Percentiles rank a stretch among this genome's conserved stretches.
These are phyloP conservation scores for Atherinomorus stipes DNA, from an alignment of 2,113 vertebrate species.

Conservation along the genomic window DNA sequence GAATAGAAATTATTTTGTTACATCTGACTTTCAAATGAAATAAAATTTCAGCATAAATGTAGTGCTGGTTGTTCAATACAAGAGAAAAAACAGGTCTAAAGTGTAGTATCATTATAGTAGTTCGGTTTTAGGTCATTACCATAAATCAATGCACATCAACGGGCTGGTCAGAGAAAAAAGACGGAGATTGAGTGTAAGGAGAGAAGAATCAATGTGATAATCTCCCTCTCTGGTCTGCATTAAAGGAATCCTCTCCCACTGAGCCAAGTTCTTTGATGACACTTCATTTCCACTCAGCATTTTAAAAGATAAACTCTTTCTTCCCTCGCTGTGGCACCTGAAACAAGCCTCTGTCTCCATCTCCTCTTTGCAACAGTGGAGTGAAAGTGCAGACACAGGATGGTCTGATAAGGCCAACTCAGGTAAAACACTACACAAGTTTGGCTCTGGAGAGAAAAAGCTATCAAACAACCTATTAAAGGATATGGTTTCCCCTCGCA, in stretches of 20 bases:
- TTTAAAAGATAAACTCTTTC: conserved; percentile 57
- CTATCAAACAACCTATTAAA: conserved; percentile 69
- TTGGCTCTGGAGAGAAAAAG: conserved; percentile 39
- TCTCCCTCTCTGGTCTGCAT: conserved; percentile 33
- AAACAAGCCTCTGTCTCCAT: conserved; percentile 29
- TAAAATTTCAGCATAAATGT: not conserved
- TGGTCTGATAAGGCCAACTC: conserved; percentile 61
- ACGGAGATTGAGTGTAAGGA: conserved; percentile 36
- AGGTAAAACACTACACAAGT: conserved; percentile 66
- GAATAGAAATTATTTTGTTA: no score
- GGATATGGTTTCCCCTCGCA: conserved; percentile 60
- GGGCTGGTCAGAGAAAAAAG: conserved; percentile 15
- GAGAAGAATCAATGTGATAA: conserved; percentile 64
- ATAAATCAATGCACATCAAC: conserved; percentile 48
- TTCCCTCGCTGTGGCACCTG: conserved; percentile 48
- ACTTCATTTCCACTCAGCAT: conserved; percentile 35
- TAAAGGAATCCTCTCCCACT: conserved; percentile 52
- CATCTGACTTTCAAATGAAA: not conserved
- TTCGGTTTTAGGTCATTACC: conserved; percentile 36
- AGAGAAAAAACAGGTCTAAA: not conserved
- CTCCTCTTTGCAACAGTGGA: conserved; percentile 24
- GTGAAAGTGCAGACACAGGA: conserved; percentile 48
- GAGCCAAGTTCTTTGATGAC: conserved; percentile 47
- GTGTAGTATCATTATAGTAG: conserved; percentile 6
- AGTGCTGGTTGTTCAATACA: not conserved